These are phyloP conservation scores for Abscondita cerata DNA, from an alignment of 2,888 invertebrate genomes.

Conservation along the genomic window DNA sequence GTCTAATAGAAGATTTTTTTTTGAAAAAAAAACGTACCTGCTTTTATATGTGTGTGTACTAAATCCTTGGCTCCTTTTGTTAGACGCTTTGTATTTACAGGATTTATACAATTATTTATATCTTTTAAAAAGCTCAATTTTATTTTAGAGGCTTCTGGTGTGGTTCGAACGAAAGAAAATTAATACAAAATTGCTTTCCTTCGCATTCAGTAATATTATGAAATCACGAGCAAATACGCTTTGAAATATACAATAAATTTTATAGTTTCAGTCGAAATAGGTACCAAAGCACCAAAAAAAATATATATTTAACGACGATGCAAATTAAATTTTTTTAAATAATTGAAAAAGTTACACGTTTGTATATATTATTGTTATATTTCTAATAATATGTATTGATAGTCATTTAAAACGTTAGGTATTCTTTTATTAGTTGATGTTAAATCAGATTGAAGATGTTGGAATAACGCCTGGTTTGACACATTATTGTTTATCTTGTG, in stretches of 20 bases:
- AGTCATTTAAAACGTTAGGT: background rate
- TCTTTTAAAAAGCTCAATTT: background rate
- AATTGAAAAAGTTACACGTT: too few relatives aligned
- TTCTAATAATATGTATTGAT: background rate
- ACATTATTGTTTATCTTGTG: slow-evolving; percentile 1
- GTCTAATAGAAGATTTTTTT: background rate
- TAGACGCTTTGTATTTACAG: background rate
- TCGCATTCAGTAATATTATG: background rate
- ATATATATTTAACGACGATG: background rate
- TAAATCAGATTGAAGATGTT: background rate
- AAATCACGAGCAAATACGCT: too few relatives aligned
- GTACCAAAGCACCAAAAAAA: background rate
- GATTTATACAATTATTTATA: background rate
- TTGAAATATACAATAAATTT: too few relatives aligned
- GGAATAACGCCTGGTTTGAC: too few relatives aligned
- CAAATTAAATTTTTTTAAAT: slow-evolving; percentile 4
- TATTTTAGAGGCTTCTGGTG: slow-evolving; percentile 1
- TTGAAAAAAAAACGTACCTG: background rate
- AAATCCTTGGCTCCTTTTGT: background rate
- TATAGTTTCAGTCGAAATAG: background rate
- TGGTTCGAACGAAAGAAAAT: background rate
- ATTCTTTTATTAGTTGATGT: background rate
- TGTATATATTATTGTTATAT: slow-evolving; percentile 8
- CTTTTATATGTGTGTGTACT: background rate
- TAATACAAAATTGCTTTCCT: background rate